Conservation (phyloP, 2,797 vertebrate genomes). For the Trachurus trachurus region DNA sequence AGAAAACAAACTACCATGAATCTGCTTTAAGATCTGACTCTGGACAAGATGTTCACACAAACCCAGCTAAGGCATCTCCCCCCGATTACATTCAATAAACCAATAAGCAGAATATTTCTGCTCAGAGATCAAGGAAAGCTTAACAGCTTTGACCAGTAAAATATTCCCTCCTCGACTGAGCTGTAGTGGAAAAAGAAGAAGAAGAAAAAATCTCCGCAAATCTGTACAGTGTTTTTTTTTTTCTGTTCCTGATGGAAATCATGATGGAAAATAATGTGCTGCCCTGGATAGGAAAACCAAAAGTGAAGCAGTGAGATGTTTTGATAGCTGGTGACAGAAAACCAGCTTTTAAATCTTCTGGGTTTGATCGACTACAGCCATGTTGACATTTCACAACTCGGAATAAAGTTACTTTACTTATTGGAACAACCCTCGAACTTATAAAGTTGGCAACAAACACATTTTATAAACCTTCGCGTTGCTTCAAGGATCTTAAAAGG, state of each 20-base stretch:
- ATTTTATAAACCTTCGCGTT: too few species aligned
- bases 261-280: neutral
- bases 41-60: constrained; percentile 16
- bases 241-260: neutral
- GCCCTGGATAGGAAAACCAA: neutral
- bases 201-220: neutral
- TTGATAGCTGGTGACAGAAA: neutral
- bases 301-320: neutral
- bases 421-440: neutral
- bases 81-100: constrained; percentile 30
- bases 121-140: constrained; percentile 17
- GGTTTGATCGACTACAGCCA: neutral
- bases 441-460: neutral
- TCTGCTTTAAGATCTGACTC: neutral
- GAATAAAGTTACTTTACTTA: neutral
- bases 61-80: constrained; percentile 8
- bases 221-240: neutral
- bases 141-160: constrained; percentile 22
- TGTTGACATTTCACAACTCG: neutral
- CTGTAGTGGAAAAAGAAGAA: neutral
- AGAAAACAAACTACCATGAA: too few species aligned
- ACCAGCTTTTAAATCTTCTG: neutral
- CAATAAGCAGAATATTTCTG: constrained; percentile 10
- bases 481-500: neutral
- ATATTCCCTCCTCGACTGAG: constrained; percentile 1